phyloP scores from a whole-genome alignment of 2,888 invertebrate species.

The Hemithea aestivaria region DNA sequence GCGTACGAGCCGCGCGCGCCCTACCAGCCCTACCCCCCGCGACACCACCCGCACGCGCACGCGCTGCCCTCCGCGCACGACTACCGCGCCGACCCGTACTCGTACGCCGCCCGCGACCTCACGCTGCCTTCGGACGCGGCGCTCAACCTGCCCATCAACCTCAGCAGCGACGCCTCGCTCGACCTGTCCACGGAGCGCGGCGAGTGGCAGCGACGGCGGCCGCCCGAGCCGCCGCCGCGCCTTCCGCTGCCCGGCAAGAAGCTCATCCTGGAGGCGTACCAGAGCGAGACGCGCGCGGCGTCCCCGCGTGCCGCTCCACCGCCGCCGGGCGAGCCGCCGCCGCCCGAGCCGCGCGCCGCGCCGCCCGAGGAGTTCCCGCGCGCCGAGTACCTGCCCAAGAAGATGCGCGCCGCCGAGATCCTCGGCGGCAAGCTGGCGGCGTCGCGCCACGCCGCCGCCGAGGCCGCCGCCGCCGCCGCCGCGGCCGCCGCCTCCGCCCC shows the following conservation, averaged over 20 bases:
- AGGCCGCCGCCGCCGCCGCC: constrained; percentile 36
- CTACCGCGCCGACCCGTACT: constrained; percentile 60
- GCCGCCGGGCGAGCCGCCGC: constrained; percentile 29
- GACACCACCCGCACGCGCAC: constrained; percentile 37
- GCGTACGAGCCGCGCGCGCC: constrained; percentile 45
- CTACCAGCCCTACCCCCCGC: constrained; percentile 38
- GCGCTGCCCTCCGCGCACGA: constrained; percentile 47
- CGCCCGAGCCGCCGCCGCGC: constrained; percentile 58
- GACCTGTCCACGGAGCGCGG: constrained; percentile 65
- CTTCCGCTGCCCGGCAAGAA: constrained; percentile 71
- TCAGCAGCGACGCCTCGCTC: constrained; percentile 69
- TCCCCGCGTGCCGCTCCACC: constrained; percentile 42
- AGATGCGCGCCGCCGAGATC: constrained; percentile 75
- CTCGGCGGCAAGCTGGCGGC: constrained; percentile 65
- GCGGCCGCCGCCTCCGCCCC: constrained; percentile 35
- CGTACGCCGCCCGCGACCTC: constrained; percentile 53
- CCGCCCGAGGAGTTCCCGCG: constrained; percentile 49
- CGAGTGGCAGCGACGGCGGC: constrained; percentile 62
- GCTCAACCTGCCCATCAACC: constrained; percentile 71
- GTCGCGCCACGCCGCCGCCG: constrained; percentile 40
- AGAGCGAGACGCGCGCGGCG: constrained; percentile 60
- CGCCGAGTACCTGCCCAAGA: constrained; percentile 70
- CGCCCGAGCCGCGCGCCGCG: constrained; percentile 26
- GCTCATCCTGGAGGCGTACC: constrained; percentile 71
- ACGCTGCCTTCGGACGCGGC: constrained; percentile 48